These are phyloP conservation scores for Latrodectus elegans DNA, from an alignment of 2,888 invertebrate species.

Conservation along the genomic window DNA sequence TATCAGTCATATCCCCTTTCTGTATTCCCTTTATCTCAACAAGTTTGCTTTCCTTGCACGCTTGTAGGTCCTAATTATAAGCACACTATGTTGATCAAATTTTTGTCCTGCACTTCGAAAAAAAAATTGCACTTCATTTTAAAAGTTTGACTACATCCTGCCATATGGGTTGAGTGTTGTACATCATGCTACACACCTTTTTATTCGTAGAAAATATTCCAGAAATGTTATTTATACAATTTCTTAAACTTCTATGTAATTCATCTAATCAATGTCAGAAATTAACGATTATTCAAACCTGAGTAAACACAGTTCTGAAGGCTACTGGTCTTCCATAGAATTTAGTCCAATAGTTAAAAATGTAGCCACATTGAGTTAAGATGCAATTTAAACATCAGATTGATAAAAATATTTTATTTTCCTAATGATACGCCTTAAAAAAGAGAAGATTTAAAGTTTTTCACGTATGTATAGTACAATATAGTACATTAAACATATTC, in stretches of 20 bases:
- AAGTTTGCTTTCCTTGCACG: constrained; percentile 9
- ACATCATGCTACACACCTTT: not conserved
- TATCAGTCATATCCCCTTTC: constrained; percentile 44
- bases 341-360: constrained; percentile 9
- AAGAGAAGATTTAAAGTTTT: too few relatives aligned
- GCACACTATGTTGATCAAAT: constrained; percentile 22
- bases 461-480: too few relatives aligned
- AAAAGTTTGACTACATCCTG: not conserved
- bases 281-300: constrained; percentile 1
- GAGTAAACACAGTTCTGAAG: constrained; percentile 12
- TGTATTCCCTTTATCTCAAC: constrained; percentile 14
- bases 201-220: not conserved
- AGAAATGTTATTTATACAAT: constrained; percentile 11
- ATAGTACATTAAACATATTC: too few relatives aligned
- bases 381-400: too few relatives aligned
- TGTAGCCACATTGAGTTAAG: constrained; percentile 1
- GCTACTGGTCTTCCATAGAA: constrained; percentile 59
- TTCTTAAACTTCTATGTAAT: constrained; percentile 9
- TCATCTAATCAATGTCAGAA: not conserved
- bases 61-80: constrained; percentile 22
- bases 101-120: constrained; percentile 14
- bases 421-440: too few relatives aligned
- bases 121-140: not conserved
- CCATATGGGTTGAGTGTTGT: constrained; percentile 12
- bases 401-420: too few relatives aligned